Evolutionary conservation across 2,888 invertebrate genomes (phyloP).

Genomic region (Diarsia rubi): DNA sequence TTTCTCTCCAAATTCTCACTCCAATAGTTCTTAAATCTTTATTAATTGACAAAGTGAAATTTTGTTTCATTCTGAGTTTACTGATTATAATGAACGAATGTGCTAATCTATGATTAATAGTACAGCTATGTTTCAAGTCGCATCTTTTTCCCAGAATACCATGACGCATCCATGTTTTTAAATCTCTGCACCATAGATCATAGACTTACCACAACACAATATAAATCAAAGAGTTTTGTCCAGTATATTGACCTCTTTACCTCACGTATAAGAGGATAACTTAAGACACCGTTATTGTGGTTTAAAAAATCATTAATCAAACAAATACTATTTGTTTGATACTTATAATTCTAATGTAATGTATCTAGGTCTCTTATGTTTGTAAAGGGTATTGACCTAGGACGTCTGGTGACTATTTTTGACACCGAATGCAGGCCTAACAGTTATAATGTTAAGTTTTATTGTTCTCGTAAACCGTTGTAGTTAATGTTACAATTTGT

Average conservation of each 20-base stretch:
- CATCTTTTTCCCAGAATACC: background rate
- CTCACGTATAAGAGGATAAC: conserved; percentile 26
- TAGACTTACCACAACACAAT: conserved; percentile 44
- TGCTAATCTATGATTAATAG: conserved; percentile 19
- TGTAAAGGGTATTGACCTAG: conserved; percentile 57
- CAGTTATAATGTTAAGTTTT: conserved; percentile 30
- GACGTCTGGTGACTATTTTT: conserved; percentile 28
- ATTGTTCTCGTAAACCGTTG: conserved; percentile 15
- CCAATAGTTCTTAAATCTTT: background rate
- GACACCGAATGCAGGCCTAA: conserved; percentile 11
- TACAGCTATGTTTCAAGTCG: background rate
- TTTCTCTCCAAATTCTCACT: background rate
- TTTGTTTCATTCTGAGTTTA: background rate
- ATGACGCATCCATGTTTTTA: conserved; percentile 41
- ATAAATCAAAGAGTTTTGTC: conserved; percentile 48
- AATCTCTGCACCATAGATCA: conserved; percentile 39
- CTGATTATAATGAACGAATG: background rate
- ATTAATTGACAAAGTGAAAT: background rate
- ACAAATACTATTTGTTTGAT: conserved; percentile 39
- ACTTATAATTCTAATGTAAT: conserved; percentile 58
- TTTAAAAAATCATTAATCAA: conserved; percentile 57
- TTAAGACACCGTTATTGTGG: conserved; percentile 57
- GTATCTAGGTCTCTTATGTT: conserved; percentile 57
- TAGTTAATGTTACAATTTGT: conserved; percentile 34
- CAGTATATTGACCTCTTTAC: conserved; percentile 58